These are phyloP conservation scores for Furnarius figulus DNA, from an alignment of 2,113 vertebrate species.

Conservation along the genomic window DNA sequence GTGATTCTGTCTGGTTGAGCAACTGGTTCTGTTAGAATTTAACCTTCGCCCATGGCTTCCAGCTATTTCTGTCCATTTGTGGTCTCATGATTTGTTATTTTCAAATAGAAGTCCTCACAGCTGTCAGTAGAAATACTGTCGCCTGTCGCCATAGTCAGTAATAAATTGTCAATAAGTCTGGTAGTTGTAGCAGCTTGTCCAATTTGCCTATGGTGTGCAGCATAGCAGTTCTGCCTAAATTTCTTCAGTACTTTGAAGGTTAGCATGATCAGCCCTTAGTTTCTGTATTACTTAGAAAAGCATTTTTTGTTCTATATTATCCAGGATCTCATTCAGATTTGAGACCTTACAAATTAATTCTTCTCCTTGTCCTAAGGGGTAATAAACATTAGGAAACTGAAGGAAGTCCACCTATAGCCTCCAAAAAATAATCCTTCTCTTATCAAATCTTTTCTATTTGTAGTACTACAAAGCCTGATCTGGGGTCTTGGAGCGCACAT, in stretches of 20 bases:
- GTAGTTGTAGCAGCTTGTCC: not conserved
- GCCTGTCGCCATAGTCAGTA: not conserved
- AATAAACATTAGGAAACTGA: not conserved
- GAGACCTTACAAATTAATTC: not conserved
- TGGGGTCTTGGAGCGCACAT: not conserved
- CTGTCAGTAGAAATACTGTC: not conserved
- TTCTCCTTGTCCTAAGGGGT: not conserved
- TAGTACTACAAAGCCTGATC: not conserved
- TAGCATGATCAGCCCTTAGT: not conserved
- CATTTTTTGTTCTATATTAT: not conserved
- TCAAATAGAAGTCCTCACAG: not conserved
- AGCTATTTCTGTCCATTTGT: not conserved
- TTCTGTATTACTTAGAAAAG: not conserved
- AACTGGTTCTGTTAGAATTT: not conserved
- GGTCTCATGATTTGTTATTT: not conserved
- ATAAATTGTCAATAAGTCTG: not conserved
- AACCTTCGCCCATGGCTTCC: not conserved
- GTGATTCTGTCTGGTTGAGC: not conserved
- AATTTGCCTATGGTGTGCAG: not conserved
- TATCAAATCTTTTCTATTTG: not conserved
- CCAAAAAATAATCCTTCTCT: not conserved
- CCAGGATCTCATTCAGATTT: not conserved
- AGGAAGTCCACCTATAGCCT: not conserved
- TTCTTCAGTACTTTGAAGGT: not conserved
- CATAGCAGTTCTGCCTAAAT: not conserved